phyloP scores from a whole-genome alignment of 2,797 vertebrate genomes.

The Neomorphus geoffroyi region DNA sequence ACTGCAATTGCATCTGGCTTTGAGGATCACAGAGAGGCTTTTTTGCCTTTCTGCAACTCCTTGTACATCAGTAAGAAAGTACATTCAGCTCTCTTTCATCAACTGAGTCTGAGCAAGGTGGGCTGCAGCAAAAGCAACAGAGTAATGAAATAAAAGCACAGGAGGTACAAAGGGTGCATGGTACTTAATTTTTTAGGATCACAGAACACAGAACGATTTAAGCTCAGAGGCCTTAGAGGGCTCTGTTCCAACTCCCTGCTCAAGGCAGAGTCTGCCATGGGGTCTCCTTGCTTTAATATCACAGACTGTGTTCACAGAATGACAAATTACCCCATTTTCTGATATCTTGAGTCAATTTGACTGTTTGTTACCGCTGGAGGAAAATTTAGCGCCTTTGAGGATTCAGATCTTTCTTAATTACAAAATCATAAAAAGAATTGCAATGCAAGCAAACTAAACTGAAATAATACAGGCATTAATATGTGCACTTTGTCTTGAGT shows the following conservation, averaged over 20 bases:
- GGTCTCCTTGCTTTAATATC: not conserved
- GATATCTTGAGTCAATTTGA: not conserved
- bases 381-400: not conserved
- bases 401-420: not conserved
- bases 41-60: not conserved
- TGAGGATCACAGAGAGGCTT: not conserved
- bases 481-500: not conserved
- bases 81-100: slow-evolving; percentile 7
- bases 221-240: not conserved
- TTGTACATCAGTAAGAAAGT: not conserved
- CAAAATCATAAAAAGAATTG: not conserved
- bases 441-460: not conserved
- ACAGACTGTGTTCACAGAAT: not conserved
- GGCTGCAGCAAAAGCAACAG: not conserved
- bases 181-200: not conserved
- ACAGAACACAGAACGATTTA: not conserved
- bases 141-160: not conserved
- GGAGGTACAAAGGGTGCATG: not conserved
- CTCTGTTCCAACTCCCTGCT: not conserved
- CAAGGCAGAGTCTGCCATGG: not conserved
- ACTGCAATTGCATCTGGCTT: slow-evolving; percentile 8
- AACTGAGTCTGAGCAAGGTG: slow-evolving; percentile 1
- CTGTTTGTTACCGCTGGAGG: not conserved
- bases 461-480: not conserved
- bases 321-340: not conserved